Evolutionary conservation across 2,797 vertebrate species (phyloP), one percentile per base, ranked within the genome.

Genomic region (Gymnoscopelus microlampas): DNA sequence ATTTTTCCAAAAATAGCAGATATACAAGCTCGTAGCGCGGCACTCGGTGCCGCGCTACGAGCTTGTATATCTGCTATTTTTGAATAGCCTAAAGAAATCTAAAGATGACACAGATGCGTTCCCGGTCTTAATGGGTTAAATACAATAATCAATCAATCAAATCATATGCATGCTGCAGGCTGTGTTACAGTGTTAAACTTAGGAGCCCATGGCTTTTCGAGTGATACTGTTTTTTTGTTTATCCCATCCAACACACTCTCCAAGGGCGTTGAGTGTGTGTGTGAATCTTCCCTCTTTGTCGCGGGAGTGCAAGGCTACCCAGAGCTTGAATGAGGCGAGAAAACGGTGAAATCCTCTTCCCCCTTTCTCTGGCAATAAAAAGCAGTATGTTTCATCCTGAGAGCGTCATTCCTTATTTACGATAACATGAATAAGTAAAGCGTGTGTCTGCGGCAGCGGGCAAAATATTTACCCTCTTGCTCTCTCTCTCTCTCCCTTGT

Each of bases 351-450:
- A 11, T 10, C 4, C 23, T 29, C 23, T 57, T 24, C 3, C 47
- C 50, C 47, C 50, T 8, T 71, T 63, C 51, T 50, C 12, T 29
- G 23, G 23, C 2, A 8, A 62, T 58, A 66, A 73, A 73, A 74
- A 77, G 60, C 62, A 53, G 68, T 24, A 15, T 10, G 70, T 66
- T 66, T 68, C 76, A 23, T 70, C 47, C 53, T 6, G 35, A 39
- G 49, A 35, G 15, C 60, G 61, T 79, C 26, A 68, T 82, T 72
- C 77, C 29, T 56, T 60, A 24, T 69, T 35, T 19, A 60, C 49
- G 63, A 19, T 15, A n/a, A 0, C n/a, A 73, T 79, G 60, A 84
- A 78, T 86, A 63, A 79, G 66, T 80, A 66, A 81, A 79, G 50
- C 4, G 11, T 5, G 29, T 4, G 60, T 78, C 66, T 62, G 53